Conservation (phyloP, 2,113 vertebrate species). For the Neodon shergylaensis region DNA sequence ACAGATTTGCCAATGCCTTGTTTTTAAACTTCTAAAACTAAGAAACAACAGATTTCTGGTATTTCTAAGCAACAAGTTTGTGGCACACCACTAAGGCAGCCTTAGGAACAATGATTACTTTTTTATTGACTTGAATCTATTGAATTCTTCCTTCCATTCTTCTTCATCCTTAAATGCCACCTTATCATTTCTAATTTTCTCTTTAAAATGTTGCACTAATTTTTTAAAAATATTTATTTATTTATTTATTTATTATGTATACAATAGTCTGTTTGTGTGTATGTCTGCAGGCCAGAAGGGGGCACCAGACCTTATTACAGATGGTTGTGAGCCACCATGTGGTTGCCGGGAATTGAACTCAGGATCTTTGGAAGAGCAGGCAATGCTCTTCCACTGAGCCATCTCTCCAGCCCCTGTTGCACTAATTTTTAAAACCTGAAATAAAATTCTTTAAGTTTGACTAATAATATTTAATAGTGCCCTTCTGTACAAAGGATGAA, state of each 20-base stretch:
- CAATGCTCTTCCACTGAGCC: too few relatives aligned
- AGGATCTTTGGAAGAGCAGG: too few relatives aligned
- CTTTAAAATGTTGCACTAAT: not conserved
- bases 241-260: too few relatives aligned
- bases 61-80: not conserved
- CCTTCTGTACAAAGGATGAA: not conserved
- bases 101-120: not conserved
- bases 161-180: not conserved
- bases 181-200: not conserved
- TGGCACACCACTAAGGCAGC: not conserved
- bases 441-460: not conserved
- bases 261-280: too few relatives aligned
- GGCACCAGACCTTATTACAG: too few relatives aligned
- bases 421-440: not conserved
- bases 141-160: not conserved
- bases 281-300: too few relatives aligned
- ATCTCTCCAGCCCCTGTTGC: not conserved
- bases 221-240: not conserved
- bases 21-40: not conserved
- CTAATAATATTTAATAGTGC: not conserved
- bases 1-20: not conserved
- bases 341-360: too few relatives aligned
- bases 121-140: not conserved
- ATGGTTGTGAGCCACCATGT: too few relatives aligned
- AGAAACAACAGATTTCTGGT: not conserved